Conservation (phyloP, 2,113 vertebrate species). For the Platichthys flesus region DNA sequence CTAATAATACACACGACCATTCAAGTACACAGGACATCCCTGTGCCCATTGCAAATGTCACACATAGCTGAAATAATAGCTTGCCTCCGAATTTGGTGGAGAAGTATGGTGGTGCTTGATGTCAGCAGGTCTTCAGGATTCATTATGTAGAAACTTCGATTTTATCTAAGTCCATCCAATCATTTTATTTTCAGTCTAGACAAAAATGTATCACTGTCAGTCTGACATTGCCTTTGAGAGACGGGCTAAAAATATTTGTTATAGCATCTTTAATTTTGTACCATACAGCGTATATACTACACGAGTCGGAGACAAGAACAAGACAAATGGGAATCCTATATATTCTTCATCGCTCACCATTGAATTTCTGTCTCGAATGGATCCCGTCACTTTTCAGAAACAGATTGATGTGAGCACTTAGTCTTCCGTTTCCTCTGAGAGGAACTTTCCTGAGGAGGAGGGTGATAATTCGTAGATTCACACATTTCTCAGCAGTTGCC, state of each 20-base stretch:
- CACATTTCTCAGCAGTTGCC: conserved; percentile 50
- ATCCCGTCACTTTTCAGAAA: conserved; percentile 11
- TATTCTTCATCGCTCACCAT: neutral
- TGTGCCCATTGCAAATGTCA: too few species aligned
- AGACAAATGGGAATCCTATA: neutral
- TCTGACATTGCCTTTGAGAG: neutral
- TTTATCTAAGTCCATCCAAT: too few species aligned
- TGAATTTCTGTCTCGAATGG: neutral
- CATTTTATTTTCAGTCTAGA: neutral
- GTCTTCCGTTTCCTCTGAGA: conserved; percentile 10
- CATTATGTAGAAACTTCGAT: too few species aligned
- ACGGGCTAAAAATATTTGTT: neutral
- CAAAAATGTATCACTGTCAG: neutral
- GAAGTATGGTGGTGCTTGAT: too few species aligned
- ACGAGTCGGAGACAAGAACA: neutral
- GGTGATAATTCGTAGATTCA: conserved; percentile 32
- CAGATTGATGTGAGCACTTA: conserved; percentile 16
- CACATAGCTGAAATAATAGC: too few species aligned
- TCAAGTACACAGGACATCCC: too few species aligned
- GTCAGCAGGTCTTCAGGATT: too few species aligned
- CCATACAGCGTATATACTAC: neutral
- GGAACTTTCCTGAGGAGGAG: conserved; percentile 9
- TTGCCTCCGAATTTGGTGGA: too few species aligned
- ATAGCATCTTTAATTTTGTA: neutral
- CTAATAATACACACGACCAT: too few species aligned